phyloP scores from a whole-genome alignment of 2,888 invertebrate genomes.

The Caenorhabditis wallacei region DNA sequence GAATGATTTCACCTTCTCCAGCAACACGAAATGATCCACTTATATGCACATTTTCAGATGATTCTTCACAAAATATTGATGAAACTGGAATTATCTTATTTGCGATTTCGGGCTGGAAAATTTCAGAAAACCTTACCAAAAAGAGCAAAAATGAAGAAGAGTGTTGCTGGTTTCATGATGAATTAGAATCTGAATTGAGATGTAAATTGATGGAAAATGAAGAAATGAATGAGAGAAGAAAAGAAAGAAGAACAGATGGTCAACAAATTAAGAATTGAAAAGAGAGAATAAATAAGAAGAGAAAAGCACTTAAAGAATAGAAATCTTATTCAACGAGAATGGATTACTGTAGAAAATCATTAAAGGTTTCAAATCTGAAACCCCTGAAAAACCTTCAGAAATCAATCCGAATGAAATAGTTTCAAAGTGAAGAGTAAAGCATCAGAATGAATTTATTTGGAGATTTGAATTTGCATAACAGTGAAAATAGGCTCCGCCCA shows the following conservation, averaged over 20 bases:
- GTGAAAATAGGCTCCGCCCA: slow-evolving; percentile 36
- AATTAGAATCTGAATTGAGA: slow-evolving; percentile 5
- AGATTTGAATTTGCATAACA: slow-evolving; percentile 52
- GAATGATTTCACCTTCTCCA: slow-evolving; percentile 52
- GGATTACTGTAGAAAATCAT: background rate
- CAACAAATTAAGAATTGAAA: slow-evolving; percentile 11
- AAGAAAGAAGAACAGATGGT: slow-evolving; percentile 22
- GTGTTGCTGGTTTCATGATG: slow-evolving; percentile 12
- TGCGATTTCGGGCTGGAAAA: background rate
- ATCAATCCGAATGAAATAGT: background rate
- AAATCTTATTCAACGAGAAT: background rate
- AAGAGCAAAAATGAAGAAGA: background rate
- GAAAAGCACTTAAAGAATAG: background rate
- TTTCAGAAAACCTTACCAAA: background rate
- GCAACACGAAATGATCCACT: slow-evolving; percentile 53
- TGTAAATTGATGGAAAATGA: slow-evolving; percentile 13
- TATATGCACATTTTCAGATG: slow-evolving; percentile 49
- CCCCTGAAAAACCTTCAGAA: background rate
- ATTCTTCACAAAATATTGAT: slow-evolving; percentile 5
- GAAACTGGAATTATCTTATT: slow-evolving; percentile 9
- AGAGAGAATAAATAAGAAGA: slow-evolving; percentile 14
- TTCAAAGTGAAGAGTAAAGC: slow-evolving; percentile 22
- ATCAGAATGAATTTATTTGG: slow-evolving; percentile 27
- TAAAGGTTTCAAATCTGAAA: background rate
- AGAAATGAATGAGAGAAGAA: background rate